phyloP scores from a whole-genome alignment of 2,797 vertebrate species.

The Melanotaenia nigrans region DNA sequence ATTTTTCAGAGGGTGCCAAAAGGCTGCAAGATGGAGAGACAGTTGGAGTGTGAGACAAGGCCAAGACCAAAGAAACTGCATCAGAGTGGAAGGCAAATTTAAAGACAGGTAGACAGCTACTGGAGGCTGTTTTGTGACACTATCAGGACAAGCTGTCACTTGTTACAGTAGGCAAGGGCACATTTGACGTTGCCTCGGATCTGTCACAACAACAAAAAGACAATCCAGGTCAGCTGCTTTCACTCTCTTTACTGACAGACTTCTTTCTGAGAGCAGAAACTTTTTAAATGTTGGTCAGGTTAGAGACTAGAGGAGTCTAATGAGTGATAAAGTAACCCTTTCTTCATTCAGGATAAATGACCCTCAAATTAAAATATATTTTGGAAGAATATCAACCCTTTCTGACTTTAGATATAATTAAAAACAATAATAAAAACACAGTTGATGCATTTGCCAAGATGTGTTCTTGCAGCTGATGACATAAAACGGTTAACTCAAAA shows the following conservation, averaged over 20 bases:
- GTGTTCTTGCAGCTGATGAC: not conserved
- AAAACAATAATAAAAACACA: not conserved
- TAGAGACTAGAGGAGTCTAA: not conserved
- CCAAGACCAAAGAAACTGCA: slow-evolving; percentile 45
- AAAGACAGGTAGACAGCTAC: slow-evolving; percentile 48
- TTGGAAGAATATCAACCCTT: not conserved
- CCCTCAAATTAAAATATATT: not conserved
- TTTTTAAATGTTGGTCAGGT: not conserved
- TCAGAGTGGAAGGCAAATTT: slow-evolving; percentile 46
- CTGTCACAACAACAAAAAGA: slow-evolving; percentile 14
- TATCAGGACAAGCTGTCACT: slow-evolving; percentile 52
- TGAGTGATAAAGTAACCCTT: not conserved
- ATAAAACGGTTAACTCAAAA: not conserved
- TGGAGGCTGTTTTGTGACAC: slow-evolving; percentile 39
- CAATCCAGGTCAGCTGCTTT: not conserved
- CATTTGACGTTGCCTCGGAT: slow-evolving; percentile 42
- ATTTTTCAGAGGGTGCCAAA: slow-evolving; percentile 25
- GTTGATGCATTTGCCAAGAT: not conserved
- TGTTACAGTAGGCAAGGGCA: slow-evolving; percentile 38
- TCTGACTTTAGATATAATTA: not conserved
- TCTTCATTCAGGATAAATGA: not conserved
- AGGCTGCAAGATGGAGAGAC: slow-evolving; percentile 36
- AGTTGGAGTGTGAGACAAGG: slow-evolving; percentile 33
- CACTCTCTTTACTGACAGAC: not conserved
- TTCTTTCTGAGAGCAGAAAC: not conserved